Base-by-base conservation (phyloP, 1,140 invertebrate genomes). In the Listronotus bonariensis region DNA sequence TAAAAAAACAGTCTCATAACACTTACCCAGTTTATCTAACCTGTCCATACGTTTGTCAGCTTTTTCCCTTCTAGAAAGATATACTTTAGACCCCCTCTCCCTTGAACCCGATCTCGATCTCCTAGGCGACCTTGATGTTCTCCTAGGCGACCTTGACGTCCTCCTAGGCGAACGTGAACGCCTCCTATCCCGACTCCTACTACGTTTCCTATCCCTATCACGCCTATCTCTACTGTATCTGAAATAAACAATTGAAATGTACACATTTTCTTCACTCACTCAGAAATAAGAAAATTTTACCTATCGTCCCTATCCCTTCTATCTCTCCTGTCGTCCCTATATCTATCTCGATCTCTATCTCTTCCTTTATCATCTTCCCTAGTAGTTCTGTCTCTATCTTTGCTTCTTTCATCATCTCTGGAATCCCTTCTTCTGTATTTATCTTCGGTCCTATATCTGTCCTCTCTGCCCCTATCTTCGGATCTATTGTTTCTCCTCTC, bases 81-180 rank as follows among this genome's bases (percentile, higher is more conserved):
- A 57, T 42, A n/a, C 36, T 34, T 61, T 60, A 15, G 54, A 20
- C 8, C 64, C 49, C 26, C 61, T 60, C 5, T 71, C 65, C 17
- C 48, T 59, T 7, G 65, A 68, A 15, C 68, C 56, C 9, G 72
- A 72, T 34, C 67, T 65, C 0, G 54, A 58, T 9, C 67, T 64
- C 36, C 61, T 67, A 9, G 71, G 72, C 10, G 68, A 74, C 20
- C 68, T 58, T 58, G 65, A 68, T 54, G 52, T 71, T 65, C 69
- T 56, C 26, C 57, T 56, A 18, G 46, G 41, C 43, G 60, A 62
- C 49, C 59, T 70, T 3, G 62, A 64, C 15, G 46, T n/a, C 20
- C 61, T 56, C 53, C 58, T 66, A 17, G 58, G 56, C 7, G 61
- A 15, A 36, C 46, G 41, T 6, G 41, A 52, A 11, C 62, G 57